phyloP scores from a whole-genome alignment of 2,888 invertebrate species.

The Gnatocerus cornutus region DNA sequence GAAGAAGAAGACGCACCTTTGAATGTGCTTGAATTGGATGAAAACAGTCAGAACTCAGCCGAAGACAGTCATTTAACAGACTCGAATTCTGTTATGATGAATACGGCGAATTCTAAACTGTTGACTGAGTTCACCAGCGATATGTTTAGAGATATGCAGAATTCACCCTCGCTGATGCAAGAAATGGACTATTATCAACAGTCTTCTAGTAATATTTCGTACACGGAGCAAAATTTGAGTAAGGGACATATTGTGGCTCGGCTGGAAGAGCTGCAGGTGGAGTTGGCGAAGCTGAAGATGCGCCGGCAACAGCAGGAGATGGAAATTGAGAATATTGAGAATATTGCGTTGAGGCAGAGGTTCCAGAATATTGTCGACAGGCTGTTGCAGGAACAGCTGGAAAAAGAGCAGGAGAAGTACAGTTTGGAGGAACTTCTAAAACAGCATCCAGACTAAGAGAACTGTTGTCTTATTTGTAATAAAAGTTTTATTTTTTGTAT shows the following conservation, averaged over 20 bases:
- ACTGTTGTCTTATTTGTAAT: no score
- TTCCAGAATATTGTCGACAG: conserved; percentile 86
- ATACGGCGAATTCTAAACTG: conserved; percentile 68
- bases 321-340: conserved; percentile 90
- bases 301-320: conserved; percentile 85
- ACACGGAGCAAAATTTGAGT: conserved; percentile 61
- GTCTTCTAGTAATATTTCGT: conserved; percentile 59
- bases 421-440: conserved; percentile 67
- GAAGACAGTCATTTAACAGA: conserved; percentile 85
- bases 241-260: conserved; percentile 71
- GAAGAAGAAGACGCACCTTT: conserved; percentile 82
- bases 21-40: conserved; percentile 86
- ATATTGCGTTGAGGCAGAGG: conserved; percentile 85
- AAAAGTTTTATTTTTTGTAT: no score
- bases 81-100: conserved; percentile 75
- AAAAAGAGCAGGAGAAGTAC: conserved; percentile 80
- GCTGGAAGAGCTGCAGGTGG: conserved; percentile 81
- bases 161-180: conserved; percentile 65
- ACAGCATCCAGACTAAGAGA: conserved; percentile 51
- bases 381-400: conserved; percentile 85
- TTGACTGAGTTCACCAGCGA: conserved; percentile 78
- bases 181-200: conserved; percentile 69
- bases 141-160: conserved; percentile 73
- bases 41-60: conserved; percentile 82
- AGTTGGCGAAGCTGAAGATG: conserved; percentile 83